A percentile compares a stretch with the other conserved stretches of the same genome.
Conservation (phyloP, 2,113 vertebrate genomes). For the Malurus melanocephalus region DNA sequence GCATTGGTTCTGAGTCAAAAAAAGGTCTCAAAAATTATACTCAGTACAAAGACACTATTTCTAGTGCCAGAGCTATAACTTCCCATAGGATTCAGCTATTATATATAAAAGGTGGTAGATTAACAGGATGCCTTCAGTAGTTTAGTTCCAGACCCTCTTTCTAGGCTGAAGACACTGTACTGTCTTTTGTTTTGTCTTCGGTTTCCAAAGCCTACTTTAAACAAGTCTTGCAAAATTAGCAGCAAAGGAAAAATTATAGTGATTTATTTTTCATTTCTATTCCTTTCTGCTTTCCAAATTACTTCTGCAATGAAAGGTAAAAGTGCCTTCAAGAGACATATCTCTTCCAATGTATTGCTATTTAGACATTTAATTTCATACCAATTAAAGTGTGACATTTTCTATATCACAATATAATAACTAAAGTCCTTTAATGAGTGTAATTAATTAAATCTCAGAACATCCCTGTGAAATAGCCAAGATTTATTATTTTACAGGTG, state of each 20-base stretch:
- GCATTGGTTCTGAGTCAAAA: not conserved
- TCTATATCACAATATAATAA: not conserved
- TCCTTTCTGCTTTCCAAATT: not conserved
- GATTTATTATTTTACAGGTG: not conserved
- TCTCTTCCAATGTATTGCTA: not conserved
- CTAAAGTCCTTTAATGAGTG: not conserved
- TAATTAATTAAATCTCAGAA: constrained; percentile 11
- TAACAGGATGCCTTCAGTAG: not conserved
- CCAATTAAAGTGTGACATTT: not conserved
- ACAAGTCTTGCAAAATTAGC: not conserved
- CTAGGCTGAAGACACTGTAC: not conserved
- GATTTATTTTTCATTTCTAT: not conserved
- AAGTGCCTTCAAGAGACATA: not conserved
- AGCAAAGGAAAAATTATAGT: not conserved
- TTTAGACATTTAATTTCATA: not conserved
- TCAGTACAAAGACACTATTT: not conserved
- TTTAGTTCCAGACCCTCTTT: not conserved
- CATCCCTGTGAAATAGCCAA: not conserved
- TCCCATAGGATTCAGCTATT: not conserved
- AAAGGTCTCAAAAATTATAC: not conserved
- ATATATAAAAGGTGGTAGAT: not conserved
- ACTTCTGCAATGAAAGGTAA: not conserved
- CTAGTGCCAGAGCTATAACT: not conserved
- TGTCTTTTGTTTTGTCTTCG: not conserved
- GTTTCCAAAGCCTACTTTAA: not conserved